phyloP scores from a whole-genome alignment of 2,888 invertebrate genomes.

The Philereme vetulata region DNA sequence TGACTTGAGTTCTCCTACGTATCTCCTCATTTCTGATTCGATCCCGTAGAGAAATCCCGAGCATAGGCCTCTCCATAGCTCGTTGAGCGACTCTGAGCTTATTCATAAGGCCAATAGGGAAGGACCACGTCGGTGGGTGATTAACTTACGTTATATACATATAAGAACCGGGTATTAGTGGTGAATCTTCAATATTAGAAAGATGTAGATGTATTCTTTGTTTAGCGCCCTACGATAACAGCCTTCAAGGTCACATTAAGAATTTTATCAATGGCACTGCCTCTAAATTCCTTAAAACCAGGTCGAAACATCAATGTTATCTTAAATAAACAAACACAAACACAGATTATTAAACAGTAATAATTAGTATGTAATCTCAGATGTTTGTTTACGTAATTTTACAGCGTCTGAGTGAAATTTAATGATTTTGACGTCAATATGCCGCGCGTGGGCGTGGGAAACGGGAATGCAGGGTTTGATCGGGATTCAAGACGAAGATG shows the following conservation, averaged over 20 bases:
- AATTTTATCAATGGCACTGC: slow-evolving; percentile 11
- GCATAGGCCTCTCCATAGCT: no score
- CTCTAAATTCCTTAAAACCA: slow-evolving; percentile 8
- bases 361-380: slow-evolving; percentile 5
- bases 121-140: no score
- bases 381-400: slow-evolving; percentile 19
- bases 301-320: slow-evolving; percentile 21
- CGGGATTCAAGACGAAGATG: slow-evolving; percentile 1
- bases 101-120: no score
- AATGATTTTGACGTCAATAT: slow-evolving; percentile 32
- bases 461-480: slow-evolving; percentile 13
- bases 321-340: slow-evolving; percentile 24
- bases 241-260: slow-evolving; percentile 6
- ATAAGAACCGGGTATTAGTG: no score
- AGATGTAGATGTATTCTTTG: neutral
- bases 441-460: slow-evolving; percentile 18
- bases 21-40: no score
- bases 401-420: slow-evolving; percentile 20
- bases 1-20: no score
- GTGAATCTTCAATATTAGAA: no score
- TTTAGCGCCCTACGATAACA: neutral
- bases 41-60: no score
- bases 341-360: neutral
- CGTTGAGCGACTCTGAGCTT: no score
- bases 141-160: no score